These are phyloP conservation scores for Catostomus latipinnis DNA, from an alignment of 2,797 vertebrate genomes.

Conservation along the genomic window DNA sequence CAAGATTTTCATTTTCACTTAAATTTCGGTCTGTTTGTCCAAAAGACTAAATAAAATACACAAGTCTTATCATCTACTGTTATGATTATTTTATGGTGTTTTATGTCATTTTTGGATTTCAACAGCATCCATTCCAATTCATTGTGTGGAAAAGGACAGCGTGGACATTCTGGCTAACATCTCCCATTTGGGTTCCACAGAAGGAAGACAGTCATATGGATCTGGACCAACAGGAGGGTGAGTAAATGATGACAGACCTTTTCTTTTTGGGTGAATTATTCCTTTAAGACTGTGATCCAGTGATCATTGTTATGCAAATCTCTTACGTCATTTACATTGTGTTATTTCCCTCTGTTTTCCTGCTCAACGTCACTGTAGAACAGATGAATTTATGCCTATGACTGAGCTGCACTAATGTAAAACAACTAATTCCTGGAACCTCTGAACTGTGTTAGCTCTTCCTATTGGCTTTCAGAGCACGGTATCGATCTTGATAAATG, in stretches of 20 bases:
- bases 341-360: constrained; percentile 10
- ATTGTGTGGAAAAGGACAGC: no score
- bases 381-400: constrained; percentile 44
- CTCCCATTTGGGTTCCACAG: no score
- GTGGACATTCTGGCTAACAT: no score
- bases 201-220: no score
- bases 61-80: no score
- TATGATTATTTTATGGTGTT: no score
- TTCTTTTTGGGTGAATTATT: neutral
- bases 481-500: constrained; percentile 65
- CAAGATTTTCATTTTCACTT: no score
- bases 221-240: no score
- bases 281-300: neutral
- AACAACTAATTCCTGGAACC: constrained; percentile 52
- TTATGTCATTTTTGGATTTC: neutral
- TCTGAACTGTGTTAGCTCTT: constrained; percentile 46
- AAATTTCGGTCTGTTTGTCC: no score
- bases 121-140: no score
- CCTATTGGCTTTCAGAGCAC: constrained; percentile 46
- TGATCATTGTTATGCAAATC: constrained; percentile 15
- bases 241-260: no score
- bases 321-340: constrained; percentile 39
- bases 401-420: constrained; percentile 41
- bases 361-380: constrained; percentile 27
- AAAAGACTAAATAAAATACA: no score